Evolutionary conservation across 2,113 vertebrate species (phyloP).

Genomic region (Phylloscopus whistleri): DNA sequence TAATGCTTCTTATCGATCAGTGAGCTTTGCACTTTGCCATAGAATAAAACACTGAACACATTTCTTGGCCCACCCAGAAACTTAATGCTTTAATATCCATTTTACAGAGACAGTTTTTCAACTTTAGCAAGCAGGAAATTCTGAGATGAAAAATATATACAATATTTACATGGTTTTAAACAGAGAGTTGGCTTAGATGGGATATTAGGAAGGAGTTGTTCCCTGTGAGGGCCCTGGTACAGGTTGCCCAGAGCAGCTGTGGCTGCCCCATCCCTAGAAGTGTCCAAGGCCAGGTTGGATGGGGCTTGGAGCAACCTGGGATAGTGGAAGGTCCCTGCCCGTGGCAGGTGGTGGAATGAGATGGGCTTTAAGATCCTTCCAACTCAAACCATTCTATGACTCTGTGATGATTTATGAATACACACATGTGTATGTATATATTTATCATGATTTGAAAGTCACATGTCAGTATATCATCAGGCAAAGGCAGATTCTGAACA

Average conservation of each 20-base stretch:
- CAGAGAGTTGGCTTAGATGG: background rate
- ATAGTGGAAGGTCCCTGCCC: background rate
- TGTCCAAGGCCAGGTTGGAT: background rate
- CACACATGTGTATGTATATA: rapidly evolving
- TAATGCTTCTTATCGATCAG: slow-evolving; percentile 49
- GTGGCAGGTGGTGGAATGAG: background rate
- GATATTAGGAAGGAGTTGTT: background rate
- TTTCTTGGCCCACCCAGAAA: background rate
- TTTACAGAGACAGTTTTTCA: background rate
- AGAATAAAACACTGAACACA: background rate
- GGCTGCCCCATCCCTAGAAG: background rate
- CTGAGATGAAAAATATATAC: background rate
- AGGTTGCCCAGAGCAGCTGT: background rate
- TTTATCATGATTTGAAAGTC: background rate
- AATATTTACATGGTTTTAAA: background rate
- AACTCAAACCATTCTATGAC: background rate
- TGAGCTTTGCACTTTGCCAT: background rate
- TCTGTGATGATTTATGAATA: background rate
- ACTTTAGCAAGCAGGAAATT: background rate
- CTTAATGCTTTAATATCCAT: background rate
- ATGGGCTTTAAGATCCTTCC: background rate
- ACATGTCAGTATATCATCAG: background rate
- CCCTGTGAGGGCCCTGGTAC: background rate
- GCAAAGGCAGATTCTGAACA: background rate
- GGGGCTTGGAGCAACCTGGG: background rate